Evolutionary conservation across 2,113 vertebrate species (phyloP).

Genomic region (Ifrita kowaldi): DNA sequence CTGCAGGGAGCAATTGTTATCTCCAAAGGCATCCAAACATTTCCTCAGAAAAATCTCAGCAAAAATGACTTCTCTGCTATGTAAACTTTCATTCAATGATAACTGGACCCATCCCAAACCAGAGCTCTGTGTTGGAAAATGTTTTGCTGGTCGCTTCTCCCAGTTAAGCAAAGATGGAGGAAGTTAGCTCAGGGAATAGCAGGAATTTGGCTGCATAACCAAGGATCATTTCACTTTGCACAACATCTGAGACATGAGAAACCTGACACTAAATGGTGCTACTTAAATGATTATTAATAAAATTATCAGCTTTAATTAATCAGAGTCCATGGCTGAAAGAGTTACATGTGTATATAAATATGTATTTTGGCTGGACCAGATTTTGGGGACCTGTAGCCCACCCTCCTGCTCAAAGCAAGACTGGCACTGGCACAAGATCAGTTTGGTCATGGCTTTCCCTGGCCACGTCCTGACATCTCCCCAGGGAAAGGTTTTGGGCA

Average conservation of each 20-base stretch:
- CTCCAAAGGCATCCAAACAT: neutral
- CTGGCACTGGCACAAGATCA: neutral
- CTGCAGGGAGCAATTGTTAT: neutral
- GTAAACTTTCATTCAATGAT: neutral
- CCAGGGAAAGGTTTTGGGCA: neutral
- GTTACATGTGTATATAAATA: neutral
- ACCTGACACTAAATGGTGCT: neutral
- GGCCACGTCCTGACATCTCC: neutral
- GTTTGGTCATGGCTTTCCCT: neutral
- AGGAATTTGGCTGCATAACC: neutral
- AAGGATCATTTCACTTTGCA: neutral
- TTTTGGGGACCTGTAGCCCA: neutral
- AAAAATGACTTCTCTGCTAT: neutral
- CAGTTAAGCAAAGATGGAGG: neutral
- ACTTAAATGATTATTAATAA: neutral
- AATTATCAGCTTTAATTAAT: neutral
- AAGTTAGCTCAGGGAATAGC: neutral
- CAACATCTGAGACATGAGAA: neutral
- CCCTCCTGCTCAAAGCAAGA: neutral
- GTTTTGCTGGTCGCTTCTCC: neutral
- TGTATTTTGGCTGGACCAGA: neutral
- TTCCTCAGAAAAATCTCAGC: neutral
- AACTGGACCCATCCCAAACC: neutral
- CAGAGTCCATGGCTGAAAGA: neutral
- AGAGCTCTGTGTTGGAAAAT: neutral